Base-by-base conservation (phyloP, 1,140 invertebrate species). In the Trypoxylus dichotomus region DNA sequence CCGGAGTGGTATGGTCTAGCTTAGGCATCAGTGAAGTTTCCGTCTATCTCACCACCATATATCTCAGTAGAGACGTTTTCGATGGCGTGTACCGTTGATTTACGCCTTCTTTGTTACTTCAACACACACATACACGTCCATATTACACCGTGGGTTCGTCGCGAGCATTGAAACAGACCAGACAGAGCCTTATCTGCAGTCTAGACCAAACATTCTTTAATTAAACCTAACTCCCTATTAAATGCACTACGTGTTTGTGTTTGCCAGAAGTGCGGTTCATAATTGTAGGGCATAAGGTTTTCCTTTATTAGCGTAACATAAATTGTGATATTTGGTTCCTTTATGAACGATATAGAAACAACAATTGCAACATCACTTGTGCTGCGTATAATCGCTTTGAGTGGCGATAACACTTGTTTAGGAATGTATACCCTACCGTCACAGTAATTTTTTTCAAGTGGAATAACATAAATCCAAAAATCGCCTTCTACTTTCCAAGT, bases 71-170 rank as follows among this genome's bases (percentile, higher is more conserved):
- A 78, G 77, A 78, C 77, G 77, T 78, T 79, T 78, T 79, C 76
- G 79, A 71, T 76, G 76, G 54, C 76, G 68, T 63, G 60, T 72
- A 77, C 78, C 75, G 74, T 80, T 80, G 79, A 80, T 80, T 80
- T 80, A 80, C 79, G 79, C 79, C 74, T 79, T 79, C 79, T 78
- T 79, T 79, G 76, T 79, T 79, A 79, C 78, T 75, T 71, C 79
- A 77, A 63, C 60, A 63, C 19, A 58, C 47, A 27, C 60, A 63
- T 13, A 63, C 19, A 63, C 60, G 60, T 24, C 21, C 60, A 63
- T 19, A 47, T 47, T 47, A 47, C 60, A 27, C 21, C 60, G 60
- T 63, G 21, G 60, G 60, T 63, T 27, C 60, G 21, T 47, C 29
- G 25, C 42, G 74, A 41, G 32, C 29, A 63, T 21, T 76, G 76